Percentiles rank a stretch among this genome's conserved stretches.
These are phyloP conservation scores for Achatina immaculata DNA, from an alignment of 1,140 invertebrate species.

Conservation along the genomic window DNA sequence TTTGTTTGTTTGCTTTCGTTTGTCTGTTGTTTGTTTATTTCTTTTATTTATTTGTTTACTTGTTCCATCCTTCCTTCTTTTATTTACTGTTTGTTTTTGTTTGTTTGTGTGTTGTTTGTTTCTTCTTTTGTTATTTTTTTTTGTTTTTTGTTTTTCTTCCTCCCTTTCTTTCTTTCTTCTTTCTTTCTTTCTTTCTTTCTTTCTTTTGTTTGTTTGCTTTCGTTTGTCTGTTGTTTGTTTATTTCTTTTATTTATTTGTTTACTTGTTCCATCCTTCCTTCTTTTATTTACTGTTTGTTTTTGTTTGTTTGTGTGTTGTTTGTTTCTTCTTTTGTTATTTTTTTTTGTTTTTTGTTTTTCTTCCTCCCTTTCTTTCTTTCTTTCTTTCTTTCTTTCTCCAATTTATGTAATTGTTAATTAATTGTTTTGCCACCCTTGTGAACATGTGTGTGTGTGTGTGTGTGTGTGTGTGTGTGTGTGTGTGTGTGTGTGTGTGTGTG, in stretches of 20 bases:
- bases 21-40: too few species aligned
- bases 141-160: not conserved
- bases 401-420: too few species aligned
- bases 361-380: slow-evolving; percentile 10
- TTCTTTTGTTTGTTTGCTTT: not conserved
- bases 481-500: too few species aligned
- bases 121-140: not conserved
- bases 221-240: slow-evolving; percentile 4
- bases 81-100: not conserved
- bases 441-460: too few species aligned
- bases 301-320: slow-evolving; percentile 4
- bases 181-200: not conserved
- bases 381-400: not conserved
- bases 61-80: not conserved
- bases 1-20: not conserved
- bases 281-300: not conserved
- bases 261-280: not conserved
- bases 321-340: not conserved
- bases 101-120: not conserved
- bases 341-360: not conserved
- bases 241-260: not conserved
- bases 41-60: slow-evolving; percentile 4
- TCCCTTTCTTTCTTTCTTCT: not conserved
- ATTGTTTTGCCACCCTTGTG: too few species aligned
- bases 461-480: too few species aligned